Evolutionary conservation across 2,888 invertebrate genomes (phyloP).

Genomic region (Aporophyla lueneburgensis): DNA sequence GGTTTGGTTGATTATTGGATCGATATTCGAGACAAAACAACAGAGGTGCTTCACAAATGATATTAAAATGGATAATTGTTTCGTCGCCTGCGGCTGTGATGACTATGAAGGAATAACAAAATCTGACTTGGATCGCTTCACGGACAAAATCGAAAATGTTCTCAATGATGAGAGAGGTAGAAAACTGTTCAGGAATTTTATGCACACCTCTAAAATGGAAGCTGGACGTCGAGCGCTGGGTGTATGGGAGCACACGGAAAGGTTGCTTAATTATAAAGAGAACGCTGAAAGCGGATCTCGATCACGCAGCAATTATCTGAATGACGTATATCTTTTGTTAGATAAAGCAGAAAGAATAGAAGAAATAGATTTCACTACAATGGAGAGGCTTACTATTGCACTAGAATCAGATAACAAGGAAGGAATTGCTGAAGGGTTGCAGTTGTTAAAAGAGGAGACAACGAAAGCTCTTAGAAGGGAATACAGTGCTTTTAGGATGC

Average conservation of each 20-base stretch:
- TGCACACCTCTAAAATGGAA: slow-evolving; percentile 84
- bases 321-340: slow-evolving; percentile 80
- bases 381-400: slow-evolving; percentile 82
- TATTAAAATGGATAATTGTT: slow-evolving; percentile 87
- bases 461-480: slow-evolving; percentile 85
- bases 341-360: slow-evolving; percentile 85
- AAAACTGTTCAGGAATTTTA: slow-evolving; percentile 86
- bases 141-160: slow-evolving; percentile 89
- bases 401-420: slow-evolving; percentile 81
- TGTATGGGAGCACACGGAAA: slow-evolving; percentile 86
- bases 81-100: slow-evolving; percentile 87
- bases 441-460: slow-evolving; percentile 82
- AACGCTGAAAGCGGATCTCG: slow-evolving; percentile 79
- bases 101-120: slow-evolving; percentile 85
- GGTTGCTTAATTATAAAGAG: slow-evolving; percentile 79
- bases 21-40: slow-evolving; percentile 77
- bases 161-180: slow-evolving; percentile 87
- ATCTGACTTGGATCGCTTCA: slow-evolving; percentile 88
- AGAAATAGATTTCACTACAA: slow-evolving; percentile 85
- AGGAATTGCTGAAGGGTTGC: slow-evolving; percentile 80
- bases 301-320: slow-evolving; percentile 76
- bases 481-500: slow-evolving; percentile 82
- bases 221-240: slow-evolving; percentile 82
- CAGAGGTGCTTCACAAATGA: slow-evolving; percentile 75
- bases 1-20: slow-evolving; percentile 68